Base-by-base conservation (phyloP, 2,888 invertebrate genomes). In the Xylota sylvarum region DNA sequence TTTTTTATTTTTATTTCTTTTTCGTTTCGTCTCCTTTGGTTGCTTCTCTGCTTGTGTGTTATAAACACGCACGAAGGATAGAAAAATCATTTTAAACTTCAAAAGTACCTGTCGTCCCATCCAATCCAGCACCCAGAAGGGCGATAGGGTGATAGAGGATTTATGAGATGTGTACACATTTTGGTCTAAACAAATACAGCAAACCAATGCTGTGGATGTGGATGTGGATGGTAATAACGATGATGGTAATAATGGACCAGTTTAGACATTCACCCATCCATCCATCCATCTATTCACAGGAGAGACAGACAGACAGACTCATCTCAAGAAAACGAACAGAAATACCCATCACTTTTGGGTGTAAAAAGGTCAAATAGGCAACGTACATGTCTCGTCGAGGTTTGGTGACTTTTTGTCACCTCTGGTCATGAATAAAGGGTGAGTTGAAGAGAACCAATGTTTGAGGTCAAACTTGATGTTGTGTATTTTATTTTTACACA, bases 331-430 rank as follows among this genome's bases (percentile, higher is more conserved):
- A 12, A 32, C 17, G 0, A 43, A 17, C 17, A 17, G 30, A 48
- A 46, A 10, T 30, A 17, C 12, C 43, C 32, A 46, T 48, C 64
- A 32, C 35, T 65, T n/a, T 65, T 35, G 50, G 65, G 65, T 48
- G 30, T 65, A 50, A 65, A 65, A 65, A 37, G 65, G 65, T 50
- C 50, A 23, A n/a, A 64, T 64, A 12, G 30, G 12, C 30, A 46
- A 37, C 50, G 50, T 65, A 14, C 35, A 65, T 12, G 64, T 64
- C 64, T 32, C 27, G 30, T 46, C 30, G 48, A 48, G 19, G 23
- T 37, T 50, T 50, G 50, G 50, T 50, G 50, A 50, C 23, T 50
- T 50, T 50, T 50, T 50, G 50, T 65, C 64, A 65, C 64, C 17
- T 65, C 14, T 19, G 62, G 46, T 9, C 43, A 27, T 30, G 52